Conservation (phyloP, 2,888 invertebrate genomes). For the Drosophila anomelani region DNA sequence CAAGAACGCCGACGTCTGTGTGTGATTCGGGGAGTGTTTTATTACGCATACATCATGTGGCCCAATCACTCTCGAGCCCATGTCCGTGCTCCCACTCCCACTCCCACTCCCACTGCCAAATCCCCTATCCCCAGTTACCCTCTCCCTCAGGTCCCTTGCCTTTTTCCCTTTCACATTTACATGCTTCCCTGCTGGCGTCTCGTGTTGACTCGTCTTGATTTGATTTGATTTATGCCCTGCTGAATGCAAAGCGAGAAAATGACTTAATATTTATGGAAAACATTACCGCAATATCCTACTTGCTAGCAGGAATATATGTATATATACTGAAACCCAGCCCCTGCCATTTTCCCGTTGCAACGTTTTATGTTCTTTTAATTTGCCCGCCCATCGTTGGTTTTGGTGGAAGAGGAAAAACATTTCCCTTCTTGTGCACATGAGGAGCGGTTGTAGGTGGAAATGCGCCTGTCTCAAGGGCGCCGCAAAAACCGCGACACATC, state of each 20-base stretch:
- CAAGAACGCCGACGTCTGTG: neutral
- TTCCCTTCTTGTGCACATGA: conserved; percentile 8
- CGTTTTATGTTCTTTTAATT: conserved; percentile 48
- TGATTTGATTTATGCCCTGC: conserved; percentile 51
- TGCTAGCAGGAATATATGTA: conserved; percentile 22
- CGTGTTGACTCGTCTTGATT: conserved; percentile 42
- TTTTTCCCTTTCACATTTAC: conserved; percentile 5
- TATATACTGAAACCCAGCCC: neutral
- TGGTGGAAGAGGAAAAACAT: neutral
- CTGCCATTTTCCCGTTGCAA: conserved; percentile 13
- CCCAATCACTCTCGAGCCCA: conserved; percentile 24
- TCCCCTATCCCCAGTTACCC: neutral
- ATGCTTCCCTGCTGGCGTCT: conserved; percentile 17
- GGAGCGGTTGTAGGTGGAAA: neutral
- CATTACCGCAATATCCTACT: conserved; percentile 47
- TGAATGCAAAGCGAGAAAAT: conserved; percentile 52
- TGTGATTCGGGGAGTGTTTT: conserved; percentile 20
- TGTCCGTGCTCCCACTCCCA: neutral
- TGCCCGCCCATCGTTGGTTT: conserved; percentile 23
- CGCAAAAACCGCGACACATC: conserved; percentile 50
- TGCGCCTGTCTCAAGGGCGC: conserved; percentile 50
- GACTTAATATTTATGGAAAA: conserved; percentile 54
- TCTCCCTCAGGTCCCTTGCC: neutral
- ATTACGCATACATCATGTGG: conserved; percentile 32
- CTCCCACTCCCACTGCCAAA: neutral